These are phyloP conservation scores for Panthera tigris DNA, from an alignment of 2,113 vertebrate genomes.

Conservation along the genomic window DNA sequence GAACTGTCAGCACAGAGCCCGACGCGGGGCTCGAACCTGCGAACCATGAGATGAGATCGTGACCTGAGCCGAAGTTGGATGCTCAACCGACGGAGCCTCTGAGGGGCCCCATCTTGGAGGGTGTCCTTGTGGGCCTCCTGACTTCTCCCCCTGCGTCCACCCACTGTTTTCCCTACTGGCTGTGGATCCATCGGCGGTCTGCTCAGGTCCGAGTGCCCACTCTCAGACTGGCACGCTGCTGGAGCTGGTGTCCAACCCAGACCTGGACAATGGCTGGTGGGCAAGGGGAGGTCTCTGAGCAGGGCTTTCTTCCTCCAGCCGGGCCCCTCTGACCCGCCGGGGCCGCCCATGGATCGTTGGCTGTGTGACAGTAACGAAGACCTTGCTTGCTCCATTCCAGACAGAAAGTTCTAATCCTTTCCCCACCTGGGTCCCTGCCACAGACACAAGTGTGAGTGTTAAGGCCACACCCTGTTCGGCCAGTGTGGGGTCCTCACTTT, in stretches of 20 bases:
- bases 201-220: not conserved
- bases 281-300: not conserved
- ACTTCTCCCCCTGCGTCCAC: rapidly evolving
- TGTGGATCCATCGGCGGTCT: rapidly evolving
- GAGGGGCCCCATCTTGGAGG: too few relatives aligned
- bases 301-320: rapidly evolving
- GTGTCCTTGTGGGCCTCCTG: not conserved
- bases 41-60: too few relatives aligned
- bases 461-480: rapidly evolving
- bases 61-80: too few relatives aligned
- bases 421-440: not conserved
- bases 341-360: rapidly evolving
- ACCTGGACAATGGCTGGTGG: too few relatives aligned
- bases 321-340: rapidly evolving
- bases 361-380: not conserved
- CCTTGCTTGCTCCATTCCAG: not conserved
- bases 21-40: too few relatives aligned
- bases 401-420: not conserved
- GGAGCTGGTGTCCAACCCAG: rapidly evolving
- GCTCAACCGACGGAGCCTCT: too few relatives aligned
- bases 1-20: too few relatives aligned
- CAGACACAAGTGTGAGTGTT: not conserved
- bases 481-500: too few relatives aligned
- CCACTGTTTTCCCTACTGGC: rapidly evolving
- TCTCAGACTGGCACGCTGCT: rapidly evolving